Conservation (phyloP, 2,113 vertebrate genomes). For the Crotalus tigris region DNA sequence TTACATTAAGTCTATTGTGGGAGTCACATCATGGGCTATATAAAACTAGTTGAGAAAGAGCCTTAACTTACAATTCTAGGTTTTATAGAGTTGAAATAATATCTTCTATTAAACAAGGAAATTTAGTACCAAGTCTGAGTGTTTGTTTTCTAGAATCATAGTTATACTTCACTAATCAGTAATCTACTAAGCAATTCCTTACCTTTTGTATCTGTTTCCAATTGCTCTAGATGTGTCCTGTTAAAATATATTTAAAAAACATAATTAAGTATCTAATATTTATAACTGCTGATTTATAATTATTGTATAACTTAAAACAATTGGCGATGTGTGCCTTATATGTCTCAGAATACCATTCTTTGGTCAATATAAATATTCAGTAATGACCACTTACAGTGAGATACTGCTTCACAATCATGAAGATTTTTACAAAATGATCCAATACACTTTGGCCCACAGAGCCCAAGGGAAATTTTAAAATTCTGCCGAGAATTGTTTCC, state of each 20-base stretch:
- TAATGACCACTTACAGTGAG: not conserved
- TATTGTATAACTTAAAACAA: not conserved
- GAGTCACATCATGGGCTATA: not conserved
- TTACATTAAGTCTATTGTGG: not conserved
- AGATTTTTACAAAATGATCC: not conserved
- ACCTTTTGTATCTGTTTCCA: constrained; percentile 87
- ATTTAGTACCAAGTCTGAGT: not conserved
- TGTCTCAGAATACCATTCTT: not conserved
- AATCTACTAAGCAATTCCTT: constrained; percentile 46
- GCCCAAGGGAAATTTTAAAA: not conserved
- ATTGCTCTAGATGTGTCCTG: constrained; percentile 84
- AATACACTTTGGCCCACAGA: not conserved
- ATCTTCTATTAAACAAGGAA: not conserved
- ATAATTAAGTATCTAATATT: constrained; percentile 11
- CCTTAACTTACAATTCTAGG: not conserved
- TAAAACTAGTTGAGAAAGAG: not conserved
- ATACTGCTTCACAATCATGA: not conserved
- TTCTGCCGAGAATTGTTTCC: not conserved
- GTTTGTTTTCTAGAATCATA: not conserved
- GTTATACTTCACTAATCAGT: not conserved
- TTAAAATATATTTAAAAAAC: constrained; percentile 55
- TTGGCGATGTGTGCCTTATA: not conserved
- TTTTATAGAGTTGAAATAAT: not conserved
- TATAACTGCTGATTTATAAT: not conserved
- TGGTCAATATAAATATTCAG: not conserved